Evolutionary conservation across 2,113 vertebrate species (phyloP), one percentile per base, ranked within the genome.

Genomic region (Ranitomeya imitator): DNA sequence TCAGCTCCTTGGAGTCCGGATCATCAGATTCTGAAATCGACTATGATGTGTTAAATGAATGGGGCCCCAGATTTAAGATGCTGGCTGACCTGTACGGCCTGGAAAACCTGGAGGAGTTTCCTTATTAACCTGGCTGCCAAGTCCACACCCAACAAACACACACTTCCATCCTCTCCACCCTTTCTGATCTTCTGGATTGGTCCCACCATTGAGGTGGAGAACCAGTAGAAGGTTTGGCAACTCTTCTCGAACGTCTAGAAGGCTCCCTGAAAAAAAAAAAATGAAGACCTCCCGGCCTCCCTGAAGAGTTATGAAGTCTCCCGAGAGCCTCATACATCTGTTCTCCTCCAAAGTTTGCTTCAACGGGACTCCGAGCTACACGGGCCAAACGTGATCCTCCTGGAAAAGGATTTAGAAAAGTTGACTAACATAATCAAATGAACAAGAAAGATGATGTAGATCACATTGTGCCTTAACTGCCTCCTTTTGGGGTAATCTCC

Each of bases 21-120:
- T 99, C 98, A 15, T 94, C 94, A 0, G 95, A 94, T 59, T 97
- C 96, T 0, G 97, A 97, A 88, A 83, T 97, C 82, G 97, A 99
- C 81, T 99, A 99, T 11, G 97, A 99, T 93, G 97, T 99, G 90
- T 95, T 99, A 84, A 97, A 92, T 1, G 97, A 99, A 89, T 99
- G 98, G 98, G 98, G 98, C 0, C 98, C 98, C 19, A 92, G 98
- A 71, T 99, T 99, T 94, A 96, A 96, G 93, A 97, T 97, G 93
- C 92, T 99, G 90, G 97, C 98, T 0, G 96, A 99, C 93, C 93
- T 99, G 51, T 99, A 99, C 0, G 96, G 97, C 26, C 93, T 95
- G 4, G 97, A 98, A 4, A 91, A 92, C 14, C 90, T 89, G 0
- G 93, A 93, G 45, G 91, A 95, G 73, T 91, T 94, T 61, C 7